These are phyloP conservation scores for Bemisia tabaci DNA, from an alignment of 1,140 invertebrate species.

Conservation along the genomic window DNA sequence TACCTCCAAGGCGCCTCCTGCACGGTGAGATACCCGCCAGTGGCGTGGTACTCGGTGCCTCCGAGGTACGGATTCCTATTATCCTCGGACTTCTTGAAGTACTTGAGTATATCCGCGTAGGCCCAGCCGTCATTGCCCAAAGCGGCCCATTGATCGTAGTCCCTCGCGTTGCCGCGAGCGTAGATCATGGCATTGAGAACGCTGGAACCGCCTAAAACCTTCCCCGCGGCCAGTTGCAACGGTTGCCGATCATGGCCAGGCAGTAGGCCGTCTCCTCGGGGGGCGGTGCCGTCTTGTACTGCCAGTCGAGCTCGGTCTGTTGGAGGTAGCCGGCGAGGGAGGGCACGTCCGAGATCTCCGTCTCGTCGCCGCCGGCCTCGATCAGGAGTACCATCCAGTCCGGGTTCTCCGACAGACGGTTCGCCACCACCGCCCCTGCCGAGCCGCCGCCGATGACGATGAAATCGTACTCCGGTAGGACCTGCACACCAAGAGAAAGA, in stretches of 20 bases:
- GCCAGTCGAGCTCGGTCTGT: slow-evolving; percentile 76
- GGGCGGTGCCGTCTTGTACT: slow-evolving; percentile 76
- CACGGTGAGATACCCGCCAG: slow-evolving; percentile 67
- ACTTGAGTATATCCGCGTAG: slow-evolving; percentile 71
- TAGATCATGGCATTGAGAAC: slow-evolving; percentile 94
- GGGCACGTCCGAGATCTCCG: slow-evolving; percentile 63
- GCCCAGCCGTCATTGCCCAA: slow-evolving; percentile 83
- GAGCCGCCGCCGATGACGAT: slow-evolving; percentile 80
- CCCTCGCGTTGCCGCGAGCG: slow-evolving; percentile 74
- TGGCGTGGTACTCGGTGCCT: slow-evolving; percentile 54
- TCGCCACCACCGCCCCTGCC: slow-evolving; percentile 84
- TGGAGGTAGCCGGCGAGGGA: slow-evolving; percentile 59
- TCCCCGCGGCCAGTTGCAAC: slow-evolving; percentile 81
- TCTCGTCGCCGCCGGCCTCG: slow-evolving; percentile 72
- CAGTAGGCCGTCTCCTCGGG: slow-evolving; percentile 46
- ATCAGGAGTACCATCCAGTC: slow-evolving; percentile 68
- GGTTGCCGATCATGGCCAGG: slow-evolving; percentile 64
- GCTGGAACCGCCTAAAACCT: slow-evolving; percentile 82
- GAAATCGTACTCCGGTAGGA: slow-evolving; percentile 62
- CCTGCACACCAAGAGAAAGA: slow-evolving; percentile 32
- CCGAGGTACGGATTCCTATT: slow-evolving; percentile 67
- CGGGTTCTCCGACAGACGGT: slow-evolving; percentile 61
- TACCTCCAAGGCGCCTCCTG: slow-evolving; percentile 71
- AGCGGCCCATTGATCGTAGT: slow-evolving; percentile 83
- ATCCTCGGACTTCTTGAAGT: slow-evolving; percentile 79